Conservation (phyloP, 2,113 vertebrate genomes). For the Onychostoma macrolepis region DNA sequence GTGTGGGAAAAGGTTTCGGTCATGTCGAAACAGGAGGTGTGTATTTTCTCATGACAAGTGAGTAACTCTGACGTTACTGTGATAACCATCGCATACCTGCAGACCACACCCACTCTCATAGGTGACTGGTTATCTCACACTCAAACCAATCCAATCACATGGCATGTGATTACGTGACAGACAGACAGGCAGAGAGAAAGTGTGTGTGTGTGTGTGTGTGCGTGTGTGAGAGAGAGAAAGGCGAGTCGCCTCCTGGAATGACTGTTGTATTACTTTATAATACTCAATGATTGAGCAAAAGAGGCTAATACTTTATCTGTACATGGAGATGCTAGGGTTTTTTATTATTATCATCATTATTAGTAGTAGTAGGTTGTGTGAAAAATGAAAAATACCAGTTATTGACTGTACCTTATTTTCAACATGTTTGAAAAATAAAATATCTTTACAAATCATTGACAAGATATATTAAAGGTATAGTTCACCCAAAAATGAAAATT, state of each 20-base stretch:
- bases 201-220: background rate
- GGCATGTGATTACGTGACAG: background rate
- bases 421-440: background rate
- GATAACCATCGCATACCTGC: slow-evolving; percentile 39
- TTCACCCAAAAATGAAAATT: too few species aligned
- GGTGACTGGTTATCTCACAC: background rate
- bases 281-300: background rate
- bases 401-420: background rate
- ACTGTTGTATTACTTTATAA: background rate
- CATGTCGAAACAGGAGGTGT: slow-evolving; percentile 24
- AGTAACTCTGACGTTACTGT: slow-evolving; percentile 1
- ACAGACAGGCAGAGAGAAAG: background rate
- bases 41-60: slow-evolving; percentile 8
- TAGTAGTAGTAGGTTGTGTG: background rate
- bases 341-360: background rate
- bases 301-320: background rate
- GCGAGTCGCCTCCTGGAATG: background rate
- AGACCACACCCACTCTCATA: slow-evolving; percentile 32
- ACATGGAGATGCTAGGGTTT: background rate
- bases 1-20: slow-evolving; percentile 23
- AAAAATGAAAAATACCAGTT: background rate
- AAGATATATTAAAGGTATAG: background rate
- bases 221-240: background rate
- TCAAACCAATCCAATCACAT: slow-evolving; percentile 27
- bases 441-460: background rate